Base-by-base conservation (phyloP, 2,113 vertebrate species). In the Astatoreochromis straeleni region DNA sequence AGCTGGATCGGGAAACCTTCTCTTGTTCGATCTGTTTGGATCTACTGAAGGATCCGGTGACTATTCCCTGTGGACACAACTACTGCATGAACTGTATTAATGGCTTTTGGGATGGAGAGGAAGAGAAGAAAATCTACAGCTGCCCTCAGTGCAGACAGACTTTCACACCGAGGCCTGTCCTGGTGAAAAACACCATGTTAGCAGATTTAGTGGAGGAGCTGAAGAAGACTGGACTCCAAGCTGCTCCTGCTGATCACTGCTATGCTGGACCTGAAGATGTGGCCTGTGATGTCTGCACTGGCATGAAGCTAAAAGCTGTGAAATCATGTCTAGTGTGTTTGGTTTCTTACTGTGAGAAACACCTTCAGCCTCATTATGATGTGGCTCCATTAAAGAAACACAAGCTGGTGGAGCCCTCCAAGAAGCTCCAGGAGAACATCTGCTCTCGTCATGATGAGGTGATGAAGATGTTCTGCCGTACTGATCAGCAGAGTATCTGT, bases 21-120 rank as follows among this genome's bases (percentile, higher is more conserved):
- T 13, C 21, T 55, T 55, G 53, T 55, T 55, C 21, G 1, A 24
- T 24, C 53, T 55, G 53, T 55, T 13, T 55, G 53, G 53, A 55
- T 55, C 6, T 55, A 0, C 11, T 55, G 53, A 55, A 55, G 0
- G 2, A 55, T 0, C 11, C 6, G 0, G 53, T 55, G 53, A 5
- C 53, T 55, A 2, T 55, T 55, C 53, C 21, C 53, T 55, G 53
- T 24, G 53, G 53, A 55, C 53, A 55, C 53, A 55, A 11, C 53
- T 55, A 55, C 53, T 55, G 53, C 0, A 55, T 13, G 21, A 55
- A 1, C 0, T 55, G 53, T 55, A 55, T 55, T 24, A 55, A 55
- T 0, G 0, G 57, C 0, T 58, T 31, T 0, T 31, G 57, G 26
- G 26, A 9, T 31, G 14, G 0, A 31, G 55, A 31, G 26, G 55